Evolutionary conservation across 2,888 invertebrate species (phyloP).

Genomic region (Melanotus villosus): DNA sequence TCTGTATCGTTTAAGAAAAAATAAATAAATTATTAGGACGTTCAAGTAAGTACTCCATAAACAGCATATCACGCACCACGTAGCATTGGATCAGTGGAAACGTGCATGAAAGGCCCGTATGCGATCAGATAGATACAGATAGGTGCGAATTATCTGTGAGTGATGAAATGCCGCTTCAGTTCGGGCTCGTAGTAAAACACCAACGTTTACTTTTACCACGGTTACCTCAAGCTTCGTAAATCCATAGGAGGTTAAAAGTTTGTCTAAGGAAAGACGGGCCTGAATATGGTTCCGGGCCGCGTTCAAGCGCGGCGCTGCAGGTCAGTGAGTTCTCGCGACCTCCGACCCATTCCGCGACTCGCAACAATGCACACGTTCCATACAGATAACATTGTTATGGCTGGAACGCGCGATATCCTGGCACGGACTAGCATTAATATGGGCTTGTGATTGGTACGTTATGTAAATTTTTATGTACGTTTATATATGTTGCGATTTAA

Average conservation of each 20-base stretch:
- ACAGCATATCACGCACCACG: conserved; percentile 50
- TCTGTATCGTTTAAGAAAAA: neutral
- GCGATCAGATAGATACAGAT: conserved; percentile 49
- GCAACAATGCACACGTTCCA: conserved; percentile 60
- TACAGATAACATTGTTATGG: conserved; percentile 56
- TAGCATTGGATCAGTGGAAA: conserved; percentile 43
- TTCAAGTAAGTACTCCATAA: conserved; percentile 45
- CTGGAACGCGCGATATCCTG: conserved; percentile 50
- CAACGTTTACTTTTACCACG: neutral
- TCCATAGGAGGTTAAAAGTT: neutral
- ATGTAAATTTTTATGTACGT: conserved; percentile 26
- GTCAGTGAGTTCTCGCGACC: conserved; percentile 68
- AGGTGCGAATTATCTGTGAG: conserved; percentile 53
- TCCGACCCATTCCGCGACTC: conserved; percentile 60
- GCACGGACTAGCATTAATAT: conserved; percentile 44
- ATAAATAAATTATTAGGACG: conserved; percentile 25
- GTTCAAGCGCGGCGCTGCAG: conserved; percentile 60
- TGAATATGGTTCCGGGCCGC: conserved; percentile 42
- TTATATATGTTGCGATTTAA: conserved; percentile 17
- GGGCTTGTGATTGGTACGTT: conserved; percentile 39
- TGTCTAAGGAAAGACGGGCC: neutral
- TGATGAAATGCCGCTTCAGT: conserved; percentile 50
- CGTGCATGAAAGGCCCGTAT: conserved; percentile 53
- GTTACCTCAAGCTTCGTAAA: conserved; percentile 1
- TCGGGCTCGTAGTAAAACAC: conserved; percentile 32